Evolutionary conservation across 2,888 invertebrate species (phyloP).

Genomic region (Phyllotreta cruciferae): DNA sequence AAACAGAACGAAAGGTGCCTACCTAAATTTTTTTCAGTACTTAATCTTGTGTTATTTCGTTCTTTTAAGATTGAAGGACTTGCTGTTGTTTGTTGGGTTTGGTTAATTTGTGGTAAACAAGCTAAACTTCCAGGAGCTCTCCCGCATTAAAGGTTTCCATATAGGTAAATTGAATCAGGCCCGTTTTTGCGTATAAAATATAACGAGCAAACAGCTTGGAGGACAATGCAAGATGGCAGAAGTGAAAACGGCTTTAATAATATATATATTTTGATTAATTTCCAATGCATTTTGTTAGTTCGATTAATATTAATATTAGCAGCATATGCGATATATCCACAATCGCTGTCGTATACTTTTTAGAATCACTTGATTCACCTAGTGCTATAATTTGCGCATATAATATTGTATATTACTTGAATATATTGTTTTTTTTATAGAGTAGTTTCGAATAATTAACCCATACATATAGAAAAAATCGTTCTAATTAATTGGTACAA

Average conservation of each 20-base stretch:
- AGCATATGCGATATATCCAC: no score
- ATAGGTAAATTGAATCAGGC: neutral
- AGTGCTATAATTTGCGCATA: no score
- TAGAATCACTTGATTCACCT: no score
- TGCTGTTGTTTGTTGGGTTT: constrained; percentile 3
- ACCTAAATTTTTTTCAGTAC: constrained; percentile 6
- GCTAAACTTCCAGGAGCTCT: neutral
- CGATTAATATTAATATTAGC: neutral
- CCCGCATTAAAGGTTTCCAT: neutral
- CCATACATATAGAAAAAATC: no score
- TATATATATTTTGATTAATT: constrained; percentile 21
- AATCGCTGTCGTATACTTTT: no score
- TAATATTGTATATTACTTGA: no score
- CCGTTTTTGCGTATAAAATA: neutral
- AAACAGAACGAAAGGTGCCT: constrained; percentile 9
- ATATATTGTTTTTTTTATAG: no score
- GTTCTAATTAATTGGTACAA: no score
- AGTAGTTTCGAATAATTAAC: no score
- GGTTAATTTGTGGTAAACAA: neutral
- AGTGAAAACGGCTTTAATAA: constrained; percentile 52
- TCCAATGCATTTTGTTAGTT: constrained; percentile 30
- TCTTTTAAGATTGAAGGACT: constrained; percentile 4
- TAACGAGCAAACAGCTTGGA: constrained; percentile 44
- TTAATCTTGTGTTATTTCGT: constrained; percentile 2
- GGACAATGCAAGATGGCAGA: constrained; percentile 66